Percentiles rank a stretch among this genome's conserved stretches.
Evolutionary conservation across 2,797 vertebrate genomes (phyloP).

Genomic region (Chrysocyon brachyurus): DNA sequence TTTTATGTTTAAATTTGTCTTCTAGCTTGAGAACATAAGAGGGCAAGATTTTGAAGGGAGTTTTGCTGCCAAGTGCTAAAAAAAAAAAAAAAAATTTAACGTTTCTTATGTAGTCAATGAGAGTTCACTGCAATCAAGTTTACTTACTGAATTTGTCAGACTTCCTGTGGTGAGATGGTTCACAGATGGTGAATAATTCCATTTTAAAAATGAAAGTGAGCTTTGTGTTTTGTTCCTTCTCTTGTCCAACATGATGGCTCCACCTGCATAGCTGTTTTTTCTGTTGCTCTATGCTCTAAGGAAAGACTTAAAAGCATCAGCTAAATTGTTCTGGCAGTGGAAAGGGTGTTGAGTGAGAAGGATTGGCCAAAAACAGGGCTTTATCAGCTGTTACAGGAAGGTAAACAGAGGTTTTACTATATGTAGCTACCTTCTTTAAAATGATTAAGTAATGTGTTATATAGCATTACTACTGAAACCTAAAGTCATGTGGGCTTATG

Average conservation of each 20-base stretch:
- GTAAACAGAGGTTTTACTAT: neutral
- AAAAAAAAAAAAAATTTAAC: constrained; percentile 39
- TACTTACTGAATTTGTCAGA: constrained; percentile 39
- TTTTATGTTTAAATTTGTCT: constrained; percentile 50
- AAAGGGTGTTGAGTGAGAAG: neutral
- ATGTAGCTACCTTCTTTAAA: constrained; percentile 30
- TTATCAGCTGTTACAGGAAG: constrained; percentile 15
- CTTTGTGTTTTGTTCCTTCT: constrained; percentile 58
- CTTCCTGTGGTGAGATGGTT: constrained; percentile 64
- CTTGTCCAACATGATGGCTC: neutral
- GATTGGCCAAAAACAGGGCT: constrained; percentile 56
- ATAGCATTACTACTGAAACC: neutral
- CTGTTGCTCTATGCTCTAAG: constrained; percentile 13
- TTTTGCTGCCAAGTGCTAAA: constrained; percentile 65
- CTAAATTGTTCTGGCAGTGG: constrained; percentile 7
- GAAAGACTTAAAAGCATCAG: neutral
- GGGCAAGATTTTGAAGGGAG: neutral
- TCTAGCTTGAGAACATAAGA: neutral
- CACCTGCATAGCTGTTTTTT: constrained; percentile 9
- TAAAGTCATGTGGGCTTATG: neutral
- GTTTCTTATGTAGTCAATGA: constrained; percentile 29
- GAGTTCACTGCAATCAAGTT: constrained; percentile 58
- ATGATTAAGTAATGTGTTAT: constrained; percentile 8
- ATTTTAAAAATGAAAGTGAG: constrained; percentile 48
- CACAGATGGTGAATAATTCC: constrained; percentile 54